Evolutionary conservation across 2,888 invertebrate species (phyloP).

Genomic region (Neocrepidodera transversa): DNA sequence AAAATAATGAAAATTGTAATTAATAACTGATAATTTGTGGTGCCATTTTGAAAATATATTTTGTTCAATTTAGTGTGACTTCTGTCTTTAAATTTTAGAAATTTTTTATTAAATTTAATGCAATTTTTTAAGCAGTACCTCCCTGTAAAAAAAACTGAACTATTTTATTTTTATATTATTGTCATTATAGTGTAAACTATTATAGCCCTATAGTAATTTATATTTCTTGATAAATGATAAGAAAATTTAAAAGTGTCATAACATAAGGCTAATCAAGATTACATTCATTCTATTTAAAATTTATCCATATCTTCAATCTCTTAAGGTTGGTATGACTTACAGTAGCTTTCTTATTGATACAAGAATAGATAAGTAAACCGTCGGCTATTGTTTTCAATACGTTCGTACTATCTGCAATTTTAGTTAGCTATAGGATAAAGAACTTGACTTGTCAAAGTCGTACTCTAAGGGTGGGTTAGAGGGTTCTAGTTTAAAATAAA

Average conservation of each 20-base stretch:
- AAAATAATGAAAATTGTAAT: too few species aligned
- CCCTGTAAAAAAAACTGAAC: too few species aligned
- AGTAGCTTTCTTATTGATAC: slow-evolving; percentile 32
- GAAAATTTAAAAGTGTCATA: slow-evolving; percentile 25
- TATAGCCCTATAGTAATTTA: background rate
- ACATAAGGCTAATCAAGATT: slow-evolving; percentile 33
- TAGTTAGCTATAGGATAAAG: slow-evolving; percentile 12
- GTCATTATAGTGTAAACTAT: too few species aligned
- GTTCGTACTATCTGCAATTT: slow-evolving; percentile 11
- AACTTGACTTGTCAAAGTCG: background rate
- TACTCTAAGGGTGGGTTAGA: background rate
- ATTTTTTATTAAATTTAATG: too few species aligned
- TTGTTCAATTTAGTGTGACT: too few species aligned
- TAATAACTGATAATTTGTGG: too few species aligned
- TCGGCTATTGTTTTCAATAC: slow-evolving; percentile 29
- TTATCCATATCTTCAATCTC: slow-evolving; percentile 20
- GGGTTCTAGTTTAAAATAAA: too few species aligned
- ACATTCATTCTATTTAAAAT: slow-evolving; percentile 25
- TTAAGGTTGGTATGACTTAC: slow-evolving; percentile 23
- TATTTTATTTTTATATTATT: too few species aligned
- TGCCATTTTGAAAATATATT: too few species aligned
- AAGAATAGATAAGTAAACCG: slow-evolving; percentile 19
- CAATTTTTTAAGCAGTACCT: too few species aligned
- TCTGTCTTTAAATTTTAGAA: too few species aligned
- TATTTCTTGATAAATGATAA: slow-evolving; percentile 9